These are phyloP conservation scores for Megamerina dolium DNA, from an alignment of 2,888 invertebrate genomes.

Conservation along the genomic window DNA sequence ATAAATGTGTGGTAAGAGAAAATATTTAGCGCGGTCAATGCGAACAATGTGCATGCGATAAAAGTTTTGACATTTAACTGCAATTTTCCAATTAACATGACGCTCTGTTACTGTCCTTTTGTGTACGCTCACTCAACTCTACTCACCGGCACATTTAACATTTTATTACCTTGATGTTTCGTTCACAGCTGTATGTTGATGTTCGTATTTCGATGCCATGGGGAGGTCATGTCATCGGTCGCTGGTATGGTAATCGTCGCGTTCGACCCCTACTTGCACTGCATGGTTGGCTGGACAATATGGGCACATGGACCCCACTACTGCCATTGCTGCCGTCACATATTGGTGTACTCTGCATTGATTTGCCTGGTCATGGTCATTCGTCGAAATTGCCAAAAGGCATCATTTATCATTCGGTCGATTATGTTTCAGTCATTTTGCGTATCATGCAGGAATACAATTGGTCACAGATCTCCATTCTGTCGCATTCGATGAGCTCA, in stretches of 20 bases:
- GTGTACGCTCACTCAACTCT: no score
- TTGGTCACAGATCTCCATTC: slow-evolving; percentile 63
- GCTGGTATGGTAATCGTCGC: slow-evolving; percentile 62
- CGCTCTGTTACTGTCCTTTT: no score
- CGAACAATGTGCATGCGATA: no score
- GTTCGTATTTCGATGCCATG: slow-evolving; percentile 62
- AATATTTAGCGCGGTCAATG: no score
- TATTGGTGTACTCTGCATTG: slow-evolving; percentile 57
- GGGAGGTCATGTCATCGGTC: slow-evolving; percentile 65
- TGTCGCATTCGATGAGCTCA: slow-evolving; percentile 66
- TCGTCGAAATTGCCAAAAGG: slow-evolving; percentile 65
- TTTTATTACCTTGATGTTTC: no score
- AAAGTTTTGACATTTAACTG: no score
- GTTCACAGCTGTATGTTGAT: slow-evolving; percentile 58
- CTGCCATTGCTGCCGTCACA: slow-evolving; percentile 56
- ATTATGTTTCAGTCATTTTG: slow-evolving; percentile 52
- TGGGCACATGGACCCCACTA: slow-evolving; percentile 66
- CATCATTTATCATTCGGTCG: slow-evolving; percentile 44
- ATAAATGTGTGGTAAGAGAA: no score
- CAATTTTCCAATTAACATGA: no score
- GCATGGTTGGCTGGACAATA: slow-evolving; percentile 78
- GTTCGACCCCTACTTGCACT: slow-evolving; percentile 62
- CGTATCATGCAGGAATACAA: slow-evolving; percentile 58
- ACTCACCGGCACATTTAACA: no score
- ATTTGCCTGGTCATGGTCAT: slow-evolving; percentile 66